Conservation (phyloP, 2,888 invertebrate species). For the Lypha dubia region DNA sequence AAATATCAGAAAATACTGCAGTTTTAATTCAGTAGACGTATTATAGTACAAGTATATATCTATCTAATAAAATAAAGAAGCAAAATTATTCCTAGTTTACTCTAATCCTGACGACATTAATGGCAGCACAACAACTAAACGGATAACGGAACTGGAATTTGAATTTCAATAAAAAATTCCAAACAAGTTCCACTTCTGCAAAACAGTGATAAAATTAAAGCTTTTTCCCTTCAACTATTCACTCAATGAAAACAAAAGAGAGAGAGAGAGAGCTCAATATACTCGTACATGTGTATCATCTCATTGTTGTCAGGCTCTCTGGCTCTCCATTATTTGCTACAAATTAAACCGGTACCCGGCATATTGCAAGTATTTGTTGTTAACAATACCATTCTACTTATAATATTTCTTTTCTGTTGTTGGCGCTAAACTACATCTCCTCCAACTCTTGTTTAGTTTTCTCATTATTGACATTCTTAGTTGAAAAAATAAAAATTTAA, state of each 20-base stretch:
- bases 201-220: constrained; percentile 51
- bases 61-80: background rate
- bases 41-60: background rate
- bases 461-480: constrained; percentile 39
- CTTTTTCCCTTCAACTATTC: constrained; percentile 27
- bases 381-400: constrained; percentile 62
- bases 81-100: no score
- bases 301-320: constrained; percentile 13
- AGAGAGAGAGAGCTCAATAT: constrained; percentile 25
- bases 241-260: no score
- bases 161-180: background rate
- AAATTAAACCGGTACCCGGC: constrained; percentile 66
- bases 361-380: constrained; percentile 37
- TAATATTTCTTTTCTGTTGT: constrained; percentile 30
- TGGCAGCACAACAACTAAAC: constrained; percentile 6
- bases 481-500: constrained; percentile 22
- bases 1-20: no score
- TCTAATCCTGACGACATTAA: background rate
- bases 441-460: constrained; percentile 52
- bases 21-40: background rate
- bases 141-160: background rate
- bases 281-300: no score
- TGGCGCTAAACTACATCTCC: constrained; percentile 38
- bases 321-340: background rate
- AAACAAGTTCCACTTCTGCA: constrained; percentile 56